Percentiles rank a stretch among this genome's conserved stretches.
Conservation (phyloP, 2,113 vertebrate genomes). For the Heptranchias perlo region DNA sequence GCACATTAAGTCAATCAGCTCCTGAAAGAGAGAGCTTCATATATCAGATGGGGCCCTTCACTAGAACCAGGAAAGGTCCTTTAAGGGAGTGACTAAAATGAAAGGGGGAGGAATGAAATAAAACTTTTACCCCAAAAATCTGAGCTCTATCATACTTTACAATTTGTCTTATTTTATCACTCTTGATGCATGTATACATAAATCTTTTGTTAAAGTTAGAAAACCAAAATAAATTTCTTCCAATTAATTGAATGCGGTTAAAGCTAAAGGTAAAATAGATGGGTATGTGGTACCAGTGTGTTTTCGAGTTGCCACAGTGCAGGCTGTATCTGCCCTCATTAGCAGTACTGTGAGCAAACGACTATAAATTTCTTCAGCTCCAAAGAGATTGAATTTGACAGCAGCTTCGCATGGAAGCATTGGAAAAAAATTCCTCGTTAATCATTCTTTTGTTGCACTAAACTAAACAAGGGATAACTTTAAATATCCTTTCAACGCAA, state of each 20-base stretch:
- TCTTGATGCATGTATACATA: no score
- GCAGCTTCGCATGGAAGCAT: neutral
- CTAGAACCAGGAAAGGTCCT: neutral
- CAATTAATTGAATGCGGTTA: neutral
- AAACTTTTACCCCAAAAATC: neutral
- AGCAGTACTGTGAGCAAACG: neutral
- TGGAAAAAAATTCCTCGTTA: neutral
- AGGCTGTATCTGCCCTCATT: neutral
- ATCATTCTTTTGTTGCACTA: conserved; percentile 17
- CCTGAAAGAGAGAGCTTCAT: neutral
- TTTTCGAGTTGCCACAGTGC: neutral
- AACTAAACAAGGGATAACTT: neutral
- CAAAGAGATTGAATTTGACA: neutral
- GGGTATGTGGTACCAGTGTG: neutral
- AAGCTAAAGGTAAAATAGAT: neutral
- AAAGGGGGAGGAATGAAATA: neutral
- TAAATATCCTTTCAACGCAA: neutral
- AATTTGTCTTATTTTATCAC: no score
- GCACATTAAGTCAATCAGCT: neutral
- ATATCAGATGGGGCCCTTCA: neutral
- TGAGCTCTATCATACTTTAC: neutral
- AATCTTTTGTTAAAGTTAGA: neutral
- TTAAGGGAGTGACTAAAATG: neutral
- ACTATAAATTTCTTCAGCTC: neutral
- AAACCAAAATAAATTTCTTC: neutral